Evolutionary conservation across 1,140 invertebrate genomes (phyloP).

Genomic region (Zaprionus gabonicus): DNA sequence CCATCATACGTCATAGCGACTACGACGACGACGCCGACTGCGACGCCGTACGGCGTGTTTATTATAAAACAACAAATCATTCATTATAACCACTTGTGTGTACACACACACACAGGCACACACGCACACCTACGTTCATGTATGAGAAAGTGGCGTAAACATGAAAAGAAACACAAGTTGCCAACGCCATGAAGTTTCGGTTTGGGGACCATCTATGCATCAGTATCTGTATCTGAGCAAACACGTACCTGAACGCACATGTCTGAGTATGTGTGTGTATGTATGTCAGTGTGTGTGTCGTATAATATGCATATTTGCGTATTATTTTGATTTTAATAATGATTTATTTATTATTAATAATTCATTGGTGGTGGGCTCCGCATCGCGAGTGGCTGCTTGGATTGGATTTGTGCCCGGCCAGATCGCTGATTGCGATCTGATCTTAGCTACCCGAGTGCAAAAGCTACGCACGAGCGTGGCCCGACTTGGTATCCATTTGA

Average conservation of each 20-base stretch:
- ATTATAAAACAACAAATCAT: constrained; percentile 84
- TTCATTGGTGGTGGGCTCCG: constrained; percentile 80
- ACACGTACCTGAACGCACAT: not conserved
- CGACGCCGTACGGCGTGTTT: constrained; percentile 70
- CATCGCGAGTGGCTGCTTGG: constrained; percentile 23
- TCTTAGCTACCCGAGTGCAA: constrained; percentile 58
- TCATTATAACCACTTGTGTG: constrained; percentile 83
- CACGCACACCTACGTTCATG: constrained; percentile 10
- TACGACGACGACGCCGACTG: constrained; percentile 53
- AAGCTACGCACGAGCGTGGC: constrained; percentile 49
- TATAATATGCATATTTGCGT: constrained; percentile 82
- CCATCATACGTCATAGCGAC: constrained; percentile 65
- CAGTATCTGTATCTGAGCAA: constrained; percentile 6
- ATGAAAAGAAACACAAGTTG: constrained; percentile 73
- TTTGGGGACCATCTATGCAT: constrained; percentile 35
- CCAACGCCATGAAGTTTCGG: constrained; percentile 48
- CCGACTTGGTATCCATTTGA: constrained; percentile 44
- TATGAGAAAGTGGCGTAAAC: constrained; percentile 80
- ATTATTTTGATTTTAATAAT: constrained; percentile 84
- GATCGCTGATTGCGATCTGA: constrained; percentile 71
- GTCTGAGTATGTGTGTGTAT: not conserved
- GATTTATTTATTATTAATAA: constrained; percentile 84
- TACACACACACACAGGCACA: constrained; percentile 32
- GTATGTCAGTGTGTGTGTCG: constrained; percentile 42
- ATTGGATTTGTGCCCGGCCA: constrained; percentile 39